These are phyloP conservation scores for Lepidochrysops patricia DNA, from an alignment of 2,888 invertebrate species.

Conservation along the genomic window DNA sequence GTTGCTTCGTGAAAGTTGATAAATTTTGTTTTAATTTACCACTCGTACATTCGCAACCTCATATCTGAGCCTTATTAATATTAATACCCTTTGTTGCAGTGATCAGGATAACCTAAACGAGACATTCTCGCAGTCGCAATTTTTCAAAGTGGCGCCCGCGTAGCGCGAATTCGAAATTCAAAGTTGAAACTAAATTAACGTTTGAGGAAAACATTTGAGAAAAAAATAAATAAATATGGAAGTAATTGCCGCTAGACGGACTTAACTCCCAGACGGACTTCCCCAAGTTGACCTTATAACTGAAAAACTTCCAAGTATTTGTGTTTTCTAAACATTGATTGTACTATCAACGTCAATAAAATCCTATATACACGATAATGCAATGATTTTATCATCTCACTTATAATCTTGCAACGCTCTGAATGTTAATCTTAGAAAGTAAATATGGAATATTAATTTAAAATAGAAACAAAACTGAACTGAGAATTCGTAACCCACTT, in stretches of 20 bases:
- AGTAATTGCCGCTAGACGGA: too few species aligned
- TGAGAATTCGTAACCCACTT: neutral
- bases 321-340: too few species aligned
- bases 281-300: too few species aligned
- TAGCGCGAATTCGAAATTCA: too few species aligned
- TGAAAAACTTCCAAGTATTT: too few species aligned
- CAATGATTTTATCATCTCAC: neutral
- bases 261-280: too few species aligned
- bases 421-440: neutral
- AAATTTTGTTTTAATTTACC: constrained; percentile 18
- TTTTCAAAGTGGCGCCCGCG: neutral
- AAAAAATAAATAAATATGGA: too few species aligned
- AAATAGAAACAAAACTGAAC: constrained; percentile 3
- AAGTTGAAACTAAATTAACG: too few species aligned
- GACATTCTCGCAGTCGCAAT: neutral
- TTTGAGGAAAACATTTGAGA: too few species aligned
- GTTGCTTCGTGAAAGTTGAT: constrained; percentile 24
- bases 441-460: constrained; percentile 6
- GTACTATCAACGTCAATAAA: too few species aligned
- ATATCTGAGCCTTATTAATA: neutral
- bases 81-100: neutral
- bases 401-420: constrained; percentile 5
- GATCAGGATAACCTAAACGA: neutral
- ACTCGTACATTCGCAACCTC: neutral
- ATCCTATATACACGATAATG: neutral